phyloP scores from a whole-genome alignment of 1,140 invertebrate species.

The Zaprionus vittiger region DNA sequence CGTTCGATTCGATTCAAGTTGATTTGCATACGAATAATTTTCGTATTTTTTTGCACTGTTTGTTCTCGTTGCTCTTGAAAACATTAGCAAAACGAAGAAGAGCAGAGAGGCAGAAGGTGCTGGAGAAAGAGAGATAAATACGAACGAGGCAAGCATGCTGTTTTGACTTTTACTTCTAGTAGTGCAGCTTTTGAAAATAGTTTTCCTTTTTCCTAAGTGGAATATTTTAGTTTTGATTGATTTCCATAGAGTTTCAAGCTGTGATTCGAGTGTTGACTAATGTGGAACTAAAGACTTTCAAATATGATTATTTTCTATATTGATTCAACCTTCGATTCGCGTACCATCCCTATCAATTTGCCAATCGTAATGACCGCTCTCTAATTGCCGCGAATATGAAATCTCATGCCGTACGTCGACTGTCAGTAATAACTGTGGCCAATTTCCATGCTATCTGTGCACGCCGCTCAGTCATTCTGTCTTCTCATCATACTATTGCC shows the following conservation, averaged over 20 bases:
- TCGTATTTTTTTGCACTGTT: constrained; percentile 51
- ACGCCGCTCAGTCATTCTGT: constrained; percentile 5
- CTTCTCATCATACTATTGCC: constrained; percentile 26
- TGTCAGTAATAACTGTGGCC: constrained; percentile 14
- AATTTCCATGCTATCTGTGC: constrained; percentile 15
- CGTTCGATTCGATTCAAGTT: constrained; percentile 43
- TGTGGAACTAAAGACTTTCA: neutral
- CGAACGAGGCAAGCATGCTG: neutral
- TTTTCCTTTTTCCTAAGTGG: constrained; percentile 32
- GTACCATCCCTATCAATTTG: neutral
- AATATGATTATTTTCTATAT: neutral
- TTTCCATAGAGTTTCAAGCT: constrained; percentile 15
- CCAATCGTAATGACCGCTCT: neutral
- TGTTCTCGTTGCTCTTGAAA: constrained; percentile 56
- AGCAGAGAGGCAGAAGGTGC: neutral
- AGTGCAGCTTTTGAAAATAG: constrained; percentile 40
- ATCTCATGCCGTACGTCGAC: constrained; percentile 14
- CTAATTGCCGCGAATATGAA: neutral
- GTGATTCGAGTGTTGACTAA: neutral
- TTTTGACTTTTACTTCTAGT: constrained; percentile 44
- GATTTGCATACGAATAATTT: constrained; percentile 68
- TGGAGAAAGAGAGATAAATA: neutral
- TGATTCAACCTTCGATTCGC: neutral
- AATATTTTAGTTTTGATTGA: constrained; percentile 45
- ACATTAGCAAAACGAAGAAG: constrained; percentile 55